Base-by-base conservation (phyloP, 2,888 invertebrate species). In the Notocelia uddmanniana region DNA sequence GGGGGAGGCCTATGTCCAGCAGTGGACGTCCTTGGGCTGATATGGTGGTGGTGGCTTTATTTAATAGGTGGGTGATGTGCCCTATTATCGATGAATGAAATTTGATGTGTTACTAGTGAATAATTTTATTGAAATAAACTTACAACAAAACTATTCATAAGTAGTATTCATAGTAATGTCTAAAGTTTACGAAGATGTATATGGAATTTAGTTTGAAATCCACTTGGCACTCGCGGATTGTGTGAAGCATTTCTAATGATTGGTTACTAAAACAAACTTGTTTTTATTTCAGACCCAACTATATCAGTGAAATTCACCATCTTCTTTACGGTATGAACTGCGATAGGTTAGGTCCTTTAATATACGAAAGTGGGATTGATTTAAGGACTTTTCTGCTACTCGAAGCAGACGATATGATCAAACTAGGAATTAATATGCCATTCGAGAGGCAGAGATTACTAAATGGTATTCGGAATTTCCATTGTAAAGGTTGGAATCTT, bases 291-390 rank as follows among this genome's bases (percentile, higher is more conserved):
- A 95, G 95, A 66, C 94, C 94, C 26, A 83, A 82, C 62, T 95
- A 95, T 79, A 80, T 83, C 6, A 78, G 81, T 52, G 95, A 96
- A 85, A 91, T 96, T 73, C 89, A 87, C 8, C 86, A 91, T 69
- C 90, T 96, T 1, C 85, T 96, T 0, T 93, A 94, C 77, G 95
- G 95, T 2, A 95, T 95, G 94, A 93, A 93, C 73, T 94, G 95
- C 79, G 95, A 95, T 76, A 85, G 86, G 45, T 86, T 95, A 37
- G 86, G 88, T 0, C 80, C 88, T 2, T 66, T 89, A 2, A 94
- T 96, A 75, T 79, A 88, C 63, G 88, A 93, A 15, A 89, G 85
- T 68, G 86, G 90, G 10, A 92, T 96, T 74, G 89, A 91, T 80
- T 87, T 96, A 21, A 89, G 92, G 69, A 89, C 90, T 1, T 95